Evolutionary conservation across 30 jellyfish, hydroid and myxozoan species (phyloP).

Genomic region (Aurelia aurita): DNA sequence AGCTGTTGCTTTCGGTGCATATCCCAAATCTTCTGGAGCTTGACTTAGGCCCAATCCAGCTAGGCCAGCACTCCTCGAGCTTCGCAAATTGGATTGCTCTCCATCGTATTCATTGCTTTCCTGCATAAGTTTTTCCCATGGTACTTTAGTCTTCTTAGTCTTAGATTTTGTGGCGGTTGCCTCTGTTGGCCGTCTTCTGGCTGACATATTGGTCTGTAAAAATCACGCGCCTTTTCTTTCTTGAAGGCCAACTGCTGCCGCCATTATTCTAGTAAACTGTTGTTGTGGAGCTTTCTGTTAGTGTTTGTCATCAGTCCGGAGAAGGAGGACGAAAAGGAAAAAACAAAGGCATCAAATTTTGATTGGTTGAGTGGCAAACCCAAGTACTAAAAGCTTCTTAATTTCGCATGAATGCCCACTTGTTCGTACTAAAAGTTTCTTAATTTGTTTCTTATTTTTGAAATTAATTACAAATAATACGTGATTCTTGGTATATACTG

Average conservation of each 20-base stretch:
- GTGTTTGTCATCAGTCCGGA: no score
- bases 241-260: no score
- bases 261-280: constrained; percentile 14
- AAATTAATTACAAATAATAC: no score
- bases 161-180: constrained; percentile 23
- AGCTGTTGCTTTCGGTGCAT: constrained; percentile 52
- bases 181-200: constrained; percentile 43
- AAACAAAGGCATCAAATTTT: no score
- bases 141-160: constrained; percentile 47
- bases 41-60: constrained; percentile 15
- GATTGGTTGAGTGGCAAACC: no score
- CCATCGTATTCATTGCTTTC: constrained; percentile 24
- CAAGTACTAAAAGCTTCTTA: no score
- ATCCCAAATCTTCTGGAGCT: constrained; percentile 37
- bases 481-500: no score
- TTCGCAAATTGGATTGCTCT: constrained; percentile 33
- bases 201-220: constrained; percentile 27
- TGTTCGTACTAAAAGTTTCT: no score
- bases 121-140: constrained; percentile 64
- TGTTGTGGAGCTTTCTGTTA: not conserved
- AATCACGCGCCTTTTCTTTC: no score
- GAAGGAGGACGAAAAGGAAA: no score
- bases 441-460: no score
- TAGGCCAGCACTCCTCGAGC: constrained; percentile 18
- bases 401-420: no score